Evolutionary conservation across 2,888 invertebrate species (phyloP), one percentile per base, ranked within the genome.

Genomic region (Drosophila longiperda): DNA sequence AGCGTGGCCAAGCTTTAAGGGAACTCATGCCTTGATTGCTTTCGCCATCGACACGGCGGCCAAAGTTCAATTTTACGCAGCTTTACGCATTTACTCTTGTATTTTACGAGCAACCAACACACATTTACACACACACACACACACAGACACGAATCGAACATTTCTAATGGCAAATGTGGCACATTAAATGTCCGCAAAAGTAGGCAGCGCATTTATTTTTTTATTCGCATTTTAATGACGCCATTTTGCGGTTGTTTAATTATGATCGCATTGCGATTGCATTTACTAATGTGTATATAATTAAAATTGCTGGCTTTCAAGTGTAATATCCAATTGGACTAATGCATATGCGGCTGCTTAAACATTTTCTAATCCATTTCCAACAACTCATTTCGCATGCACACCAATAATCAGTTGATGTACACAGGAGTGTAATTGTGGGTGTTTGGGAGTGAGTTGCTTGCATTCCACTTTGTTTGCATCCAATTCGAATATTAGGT

Each of bases 31-130:
- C 82, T 87, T 87, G 83, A 83, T 83, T 87, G 74, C 62, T 58
- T 53, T 63, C 58, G 71, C 34, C 54, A 54, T 32, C 68, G 48
- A 49, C 48, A 63, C 54, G 33, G 63, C 48, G 58, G 61, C 52
- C 61, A 72, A 79, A 79, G 78, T 78, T 83, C 82, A 79, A 87
- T 85, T 85, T 87, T 77, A 87, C 88, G 83, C 83, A 81, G 86
- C 86, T 77, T 74, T 80, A 69, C 61, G 76, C 79, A 78, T 82
- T 77, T 73, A 80, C 74, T 79, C 83, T 83, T 73, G 82, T 75
- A 78, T 84, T 84, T 84, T 82, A 84, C 84, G 80, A 73, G 70
- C 63, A 66, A 49, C 33, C 68, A 60, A 65, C 60, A 52, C 54
- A 55, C 65, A 45, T 33, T n/a, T 29, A 23, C 48, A n/a, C 26